phyloP scores from a whole-genome alignment of 2,797 vertebrate genomes.

The Lithobates sylvaticus region DNA sequence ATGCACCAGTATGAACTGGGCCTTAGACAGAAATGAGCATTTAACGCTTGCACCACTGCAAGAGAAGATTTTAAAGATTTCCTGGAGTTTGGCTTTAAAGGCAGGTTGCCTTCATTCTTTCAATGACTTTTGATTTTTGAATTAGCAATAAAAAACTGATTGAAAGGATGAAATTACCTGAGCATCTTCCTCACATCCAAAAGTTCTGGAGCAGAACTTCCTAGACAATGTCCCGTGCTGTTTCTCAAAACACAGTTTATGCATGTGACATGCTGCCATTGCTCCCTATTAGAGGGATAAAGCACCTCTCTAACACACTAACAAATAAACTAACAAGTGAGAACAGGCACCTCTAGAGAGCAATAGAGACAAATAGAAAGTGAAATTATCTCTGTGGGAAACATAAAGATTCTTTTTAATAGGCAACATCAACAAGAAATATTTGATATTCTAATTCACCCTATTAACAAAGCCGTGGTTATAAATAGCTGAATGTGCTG shows the following conservation, averaged over 20 bases:
- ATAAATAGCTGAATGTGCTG: not conserved
- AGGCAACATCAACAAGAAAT: constrained; percentile 49
- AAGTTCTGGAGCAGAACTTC: not conserved
- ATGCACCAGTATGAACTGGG: too few relatives aligned
- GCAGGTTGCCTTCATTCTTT: too few relatives aligned
- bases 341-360: constrained; percentile 17
- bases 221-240: not conserved
- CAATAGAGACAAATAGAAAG: constrained; percentile 23
- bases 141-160: too few relatives aligned
- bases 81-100: too few relatives aligned
- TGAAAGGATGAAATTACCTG: too few relatives aligned
- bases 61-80: too few relatives aligned
- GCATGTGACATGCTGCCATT: constrained; percentile 31
- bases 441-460: constrained; percentile 25
- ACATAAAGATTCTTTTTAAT: constrained; percentile 55
- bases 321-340: constrained; percentile 56
- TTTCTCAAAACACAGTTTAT: constrained; percentile 8
- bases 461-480: constrained; percentile 20
- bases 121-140: too few relatives aligned
- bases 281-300: constrained; percentile 44
- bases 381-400: constrained; percentile 50
- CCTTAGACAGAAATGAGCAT: too few relatives aligned
- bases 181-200: not conserved
- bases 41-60: too few relatives aligned
- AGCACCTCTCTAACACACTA: constrained; percentile 37